These are phyloP conservation scores for Spilarctia lutea DNA, from an alignment of 2,888 invertebrate species.

Conservation along the genomic window DNA sequence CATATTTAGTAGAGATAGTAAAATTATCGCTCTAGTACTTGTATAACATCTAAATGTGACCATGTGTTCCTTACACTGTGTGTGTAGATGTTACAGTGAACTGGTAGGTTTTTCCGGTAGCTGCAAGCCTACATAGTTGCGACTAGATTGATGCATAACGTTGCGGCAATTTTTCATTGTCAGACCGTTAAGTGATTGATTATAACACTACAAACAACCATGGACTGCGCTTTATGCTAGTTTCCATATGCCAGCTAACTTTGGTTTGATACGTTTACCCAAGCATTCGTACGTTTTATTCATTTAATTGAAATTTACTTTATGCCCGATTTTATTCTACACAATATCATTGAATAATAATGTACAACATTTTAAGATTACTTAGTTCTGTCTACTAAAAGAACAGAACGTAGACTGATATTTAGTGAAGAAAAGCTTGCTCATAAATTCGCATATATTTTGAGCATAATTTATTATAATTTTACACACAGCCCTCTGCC, in stretches of 20 bases:
- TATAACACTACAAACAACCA: slow-evolving; percentile 18
- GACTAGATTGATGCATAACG: slow-evolving; percentile 24
- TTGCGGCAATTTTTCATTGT: slow-evolving; percentile 45
- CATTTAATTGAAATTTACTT: neutral
- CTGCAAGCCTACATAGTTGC: slow-evolving; percentile 23
- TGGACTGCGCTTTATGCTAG: slow-evolving; percentile 22
- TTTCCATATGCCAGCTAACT: slow-evolving; percentile 19
- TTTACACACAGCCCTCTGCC: neutral
- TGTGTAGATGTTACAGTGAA: slow-evolving; percentile 33
- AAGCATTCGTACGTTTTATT: neutral
- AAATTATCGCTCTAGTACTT: slow-evolving; percentile 6
- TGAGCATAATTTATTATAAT: neutral
- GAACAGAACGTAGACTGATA: neutral
- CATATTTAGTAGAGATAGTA: neutral
- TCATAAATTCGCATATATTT: no score
- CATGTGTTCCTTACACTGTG: no score
- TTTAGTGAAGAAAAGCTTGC: no score
- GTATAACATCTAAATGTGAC: slow-evolving; percentile 21
- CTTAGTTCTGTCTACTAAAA: neutral
- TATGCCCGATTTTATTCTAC: neutral
- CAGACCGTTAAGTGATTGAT: slow-evolving; percentile 42
- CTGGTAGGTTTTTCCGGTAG: slow-evolving; percentile 33
- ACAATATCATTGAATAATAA: neutral
- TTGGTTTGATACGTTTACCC: neutral
- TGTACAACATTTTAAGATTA: neutral